Evolutionary conservation across 1,140 invertebrate genomes (phyloP), one percentile per base, ranked within the genome.

Genomic region (Drosophila biarmipes): DNA sequence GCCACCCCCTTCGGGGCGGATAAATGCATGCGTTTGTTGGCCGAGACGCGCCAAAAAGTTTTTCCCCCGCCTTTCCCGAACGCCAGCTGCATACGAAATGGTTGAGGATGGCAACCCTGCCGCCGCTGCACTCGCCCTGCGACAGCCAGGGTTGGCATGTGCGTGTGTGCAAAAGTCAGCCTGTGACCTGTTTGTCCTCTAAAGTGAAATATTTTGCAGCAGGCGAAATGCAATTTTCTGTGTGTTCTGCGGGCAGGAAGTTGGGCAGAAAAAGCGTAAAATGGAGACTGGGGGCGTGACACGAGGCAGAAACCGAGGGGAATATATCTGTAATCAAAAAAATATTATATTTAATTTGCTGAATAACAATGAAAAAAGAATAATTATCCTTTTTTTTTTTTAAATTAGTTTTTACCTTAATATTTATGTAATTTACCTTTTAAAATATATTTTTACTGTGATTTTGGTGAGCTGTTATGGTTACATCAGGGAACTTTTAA

Each of bases 121-220:
- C n/a, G 14, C 24, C 21, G 40, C 40, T 34, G 55, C 38, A 15
- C 11, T 19, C 6, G 19, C 51, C 17, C 35, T 52, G 35, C 49
- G 17, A 31, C 49, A 31, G 31, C 63, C 62, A 35, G 66, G 64
- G 48, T 31, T 69, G 42, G 42, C 38, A 58, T 62, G 43, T 68
- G 42, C 45, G 58, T 55, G 57, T 69, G 79, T 72, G 80, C 58
- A 73, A 87, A 86, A 87, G 84, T 87, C 82, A 87, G 87, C 87
- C 82, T 89, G 89, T 90, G 89, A 90, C 89, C 89, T 90, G 89
- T 90, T 90, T 86, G 89, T 91, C 89, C 89, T 90, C 89, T 89
- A 90, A 90, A 90, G 84, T 90, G 89, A 90, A 90, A 90, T 90
- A 90, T 90, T 90, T 90, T 80, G 68, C 55, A 69, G 81, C 82